These are phyloP conservation scores for Spisula subtruncata DNA, from an alignment of 2,888 invertebrate species.

Conservation along the genomic window DNA sequence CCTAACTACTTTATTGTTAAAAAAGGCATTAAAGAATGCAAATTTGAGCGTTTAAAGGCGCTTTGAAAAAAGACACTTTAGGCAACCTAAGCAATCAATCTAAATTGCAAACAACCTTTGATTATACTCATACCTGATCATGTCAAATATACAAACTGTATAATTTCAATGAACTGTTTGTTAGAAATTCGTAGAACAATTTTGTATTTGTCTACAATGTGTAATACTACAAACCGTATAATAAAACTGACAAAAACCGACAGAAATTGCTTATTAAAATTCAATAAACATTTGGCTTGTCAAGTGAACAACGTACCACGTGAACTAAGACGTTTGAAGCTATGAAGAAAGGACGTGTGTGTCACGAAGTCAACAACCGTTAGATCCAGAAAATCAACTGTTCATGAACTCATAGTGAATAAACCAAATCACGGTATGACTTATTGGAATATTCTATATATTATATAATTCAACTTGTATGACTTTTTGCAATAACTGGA, in stretches of 20 bases:
- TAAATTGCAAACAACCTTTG: background rate
- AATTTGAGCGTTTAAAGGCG: no score
- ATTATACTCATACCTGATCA: background rate
- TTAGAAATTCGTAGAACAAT: background rate
- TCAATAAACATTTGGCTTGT: conserved; percentile 23
- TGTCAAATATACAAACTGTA: background rate
- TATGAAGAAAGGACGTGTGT: background rate
- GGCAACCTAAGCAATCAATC: no score
- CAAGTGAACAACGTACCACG: background rate
- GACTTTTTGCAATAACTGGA: no score
- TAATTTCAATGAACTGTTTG: background rate
- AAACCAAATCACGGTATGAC: no score
- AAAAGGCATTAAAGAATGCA: no score
- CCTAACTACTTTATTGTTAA: no score
- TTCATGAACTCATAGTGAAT: no score
- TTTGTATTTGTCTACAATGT: conserved; percentile 2
- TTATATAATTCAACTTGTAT: no score
- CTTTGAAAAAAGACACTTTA: background rate
- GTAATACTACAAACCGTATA: background rate
- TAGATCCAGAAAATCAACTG: no score
- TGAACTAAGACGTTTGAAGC: background rate
- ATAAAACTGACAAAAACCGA: background rate
- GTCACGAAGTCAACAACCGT: no score
- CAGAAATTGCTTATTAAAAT: background rate
- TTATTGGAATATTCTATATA: no score